phyloP scores from a whole-genome alignment of 2,888 invertebrate genomes.

The Eucera pruinosa region DNA sequence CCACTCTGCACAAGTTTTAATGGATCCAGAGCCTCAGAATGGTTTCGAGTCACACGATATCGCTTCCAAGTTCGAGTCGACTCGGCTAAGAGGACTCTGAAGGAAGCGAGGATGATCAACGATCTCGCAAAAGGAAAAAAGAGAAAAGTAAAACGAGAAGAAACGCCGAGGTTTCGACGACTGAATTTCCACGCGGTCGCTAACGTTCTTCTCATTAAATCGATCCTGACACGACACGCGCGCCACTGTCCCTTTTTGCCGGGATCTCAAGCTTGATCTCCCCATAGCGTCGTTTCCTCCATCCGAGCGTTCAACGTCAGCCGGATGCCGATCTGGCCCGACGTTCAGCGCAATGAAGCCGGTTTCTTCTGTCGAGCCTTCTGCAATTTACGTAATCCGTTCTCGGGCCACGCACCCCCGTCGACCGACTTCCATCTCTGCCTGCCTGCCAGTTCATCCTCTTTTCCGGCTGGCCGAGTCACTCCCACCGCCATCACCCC shows the following conservation, averaged over 20 bases:
- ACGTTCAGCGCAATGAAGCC: slow-evolving; percentile 38
- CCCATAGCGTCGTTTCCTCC: slow-evolving; percentile 28
- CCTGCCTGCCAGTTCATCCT: slow-evolving; percentile 29
- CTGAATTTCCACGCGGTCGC: slow-evolving; percentile 64
- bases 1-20: slow-evolving; percentile 75
- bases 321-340: background rate
- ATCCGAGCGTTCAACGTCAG: background rate
- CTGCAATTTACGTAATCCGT: slow-evolving; percentile 74
- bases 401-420: slow-evolving; percentile 34
- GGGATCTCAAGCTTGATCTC: background rate
- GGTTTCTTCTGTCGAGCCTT: slow-evolving; percentile 56
- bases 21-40: slow-evolving; percentile 67
- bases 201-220: slow-evolving; percentile 76
- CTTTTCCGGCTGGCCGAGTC: slow-evolving; percentile 30
- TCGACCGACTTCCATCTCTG: slow-evolving; percentile 11
- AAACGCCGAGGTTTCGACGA: slow-evolving; percentile 38
- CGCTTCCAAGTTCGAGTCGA: background rate
- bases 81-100: background rate
- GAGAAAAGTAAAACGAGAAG: slow-evolving; percentile 1
- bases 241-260: slow-evolving; percentile 10
- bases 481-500: slow-evolving; percentile 10
- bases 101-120: background rate
- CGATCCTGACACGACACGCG: slow-evolving; percentile 67
- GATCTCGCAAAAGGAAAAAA: background rate
- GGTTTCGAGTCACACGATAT: slow-evolving; percentile 11